Evolutionary conservation across 1,140 invertebrate genomes (phyloP).

Genomic region (Brachionus koreanus): DNA sequence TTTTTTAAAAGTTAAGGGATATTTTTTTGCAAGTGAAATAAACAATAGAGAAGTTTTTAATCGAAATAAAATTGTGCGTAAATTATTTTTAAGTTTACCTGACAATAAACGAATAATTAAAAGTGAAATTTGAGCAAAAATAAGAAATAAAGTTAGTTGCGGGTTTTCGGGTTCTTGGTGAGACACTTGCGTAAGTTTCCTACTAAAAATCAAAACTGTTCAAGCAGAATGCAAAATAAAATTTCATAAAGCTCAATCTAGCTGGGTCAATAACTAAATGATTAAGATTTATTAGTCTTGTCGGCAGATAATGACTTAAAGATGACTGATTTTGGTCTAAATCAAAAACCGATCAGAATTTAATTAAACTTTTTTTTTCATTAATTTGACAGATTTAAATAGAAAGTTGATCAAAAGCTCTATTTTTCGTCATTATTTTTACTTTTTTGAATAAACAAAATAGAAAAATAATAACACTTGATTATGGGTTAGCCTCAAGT

Average conservation of each 20-base stretch:
- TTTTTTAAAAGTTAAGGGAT: background rate
- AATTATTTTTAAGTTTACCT: background rate
- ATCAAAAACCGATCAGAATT: conserved; percentile 2
- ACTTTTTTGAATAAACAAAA: background rate
- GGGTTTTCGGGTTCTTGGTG: background rate
- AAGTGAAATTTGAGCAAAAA: background rate
- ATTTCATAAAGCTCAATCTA: background rate
- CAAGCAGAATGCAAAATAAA: background rate
- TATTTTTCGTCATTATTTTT: background rate
- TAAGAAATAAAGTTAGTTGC: too few species aligned
- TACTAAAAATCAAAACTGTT: background rate
- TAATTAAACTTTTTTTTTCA: conserved; percentile 12
- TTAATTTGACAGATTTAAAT: conserved; percentile 10
- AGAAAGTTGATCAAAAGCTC: background rate
- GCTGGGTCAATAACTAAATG: background rate
- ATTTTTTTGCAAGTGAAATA: background rate
- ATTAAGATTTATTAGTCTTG: background rate
- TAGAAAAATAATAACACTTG: background rate
- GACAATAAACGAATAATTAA: background rate
- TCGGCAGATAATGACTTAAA: background rate
- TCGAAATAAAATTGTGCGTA: background rate
- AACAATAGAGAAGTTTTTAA: background rate
- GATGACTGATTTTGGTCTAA: background rate
- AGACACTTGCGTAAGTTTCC: background rate
- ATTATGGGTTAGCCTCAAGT: background rate